Conservation (phyloP, 2,888 invertebrate genomes). For the Lathronympha strigana region DNA sequence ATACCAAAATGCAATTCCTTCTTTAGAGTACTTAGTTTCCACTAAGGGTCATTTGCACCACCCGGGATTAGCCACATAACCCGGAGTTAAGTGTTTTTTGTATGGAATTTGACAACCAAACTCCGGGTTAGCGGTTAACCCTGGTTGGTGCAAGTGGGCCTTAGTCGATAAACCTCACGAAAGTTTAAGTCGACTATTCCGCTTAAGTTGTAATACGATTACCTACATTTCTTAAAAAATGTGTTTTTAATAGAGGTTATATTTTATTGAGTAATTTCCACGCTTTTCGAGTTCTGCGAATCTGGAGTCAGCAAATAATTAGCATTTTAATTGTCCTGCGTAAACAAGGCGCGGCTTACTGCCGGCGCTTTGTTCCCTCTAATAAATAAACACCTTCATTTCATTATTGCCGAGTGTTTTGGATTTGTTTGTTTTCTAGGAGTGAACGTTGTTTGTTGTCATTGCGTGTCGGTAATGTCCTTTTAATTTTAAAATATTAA, state of each 20-base stretch:
- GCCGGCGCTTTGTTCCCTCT: constrained; percentile 37
- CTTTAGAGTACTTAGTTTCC: no score
- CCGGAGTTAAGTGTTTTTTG: no score
- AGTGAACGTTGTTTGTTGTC: not conserved
- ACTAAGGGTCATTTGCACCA: no score
- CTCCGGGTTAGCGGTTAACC: no score
- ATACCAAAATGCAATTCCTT: no score
- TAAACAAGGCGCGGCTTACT: constrained; percentile 54
- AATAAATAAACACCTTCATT: constrained; percentile 42
- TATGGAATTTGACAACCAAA: no score
- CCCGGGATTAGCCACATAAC: no score
- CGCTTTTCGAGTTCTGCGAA: constrained; percentile 48
- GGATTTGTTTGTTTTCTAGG: constrained; percentile 28
- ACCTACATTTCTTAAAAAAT: not conserved
- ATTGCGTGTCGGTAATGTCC: not conserved
- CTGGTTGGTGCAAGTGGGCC: no score
- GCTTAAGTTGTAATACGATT: no score
- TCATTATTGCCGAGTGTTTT: constrained; percentile 34
- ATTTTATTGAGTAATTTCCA: constrained; percentile 13
- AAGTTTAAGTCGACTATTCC: no score
- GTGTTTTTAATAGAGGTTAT: not conserved
- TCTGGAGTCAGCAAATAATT: constrained; percentile 71
- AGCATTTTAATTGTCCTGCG: constrained; percentile 70
- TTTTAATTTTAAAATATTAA: no score
- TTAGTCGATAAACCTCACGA: no score